Base-by-base conservation (phyloP, 2,797 vertebrate genomes). In the Chelonia mydas region DNA sequence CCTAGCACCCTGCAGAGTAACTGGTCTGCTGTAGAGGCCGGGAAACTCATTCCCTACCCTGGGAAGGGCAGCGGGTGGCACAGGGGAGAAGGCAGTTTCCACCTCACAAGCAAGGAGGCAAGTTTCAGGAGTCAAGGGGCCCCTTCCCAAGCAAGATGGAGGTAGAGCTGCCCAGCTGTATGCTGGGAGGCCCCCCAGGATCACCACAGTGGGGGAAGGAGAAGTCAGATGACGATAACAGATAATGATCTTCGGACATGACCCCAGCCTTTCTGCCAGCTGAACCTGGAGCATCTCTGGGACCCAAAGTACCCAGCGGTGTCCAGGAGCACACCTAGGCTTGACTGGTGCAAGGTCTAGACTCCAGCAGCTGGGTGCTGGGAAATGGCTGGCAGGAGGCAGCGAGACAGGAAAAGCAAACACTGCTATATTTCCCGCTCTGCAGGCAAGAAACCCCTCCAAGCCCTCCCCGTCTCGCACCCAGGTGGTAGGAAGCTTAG, bases 311-410 rank as follows among this genome's bases (percentile, higher is more conserved):
- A 33, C 33, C 59, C 59, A 61, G 57, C 12, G 6, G 12, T 59
- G 47, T 72, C 53, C 5, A 68, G 11, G 72, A 74, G 88, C 45
- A 2, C 11, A 11, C 86, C 51, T 9, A 80, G 28, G 19, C 54
- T 25, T 59, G 41, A 47, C 9, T 10, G 5, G 11, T 5, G 0
- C 83, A 5, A 87, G 17, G 78, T n/a, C 0, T 0, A 5, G 11
- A 3, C 3, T 0, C 1, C 37, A 12, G 89, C 76, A 57, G 61
- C 33, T 68, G 8, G 17, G 9, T n/a, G 65, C n/a, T 68, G 65
- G 31, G 65, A 33, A 68, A 37, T 11, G 17, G 9, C 65, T 68
- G n/a, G 65, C 1, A 3, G 33, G 65, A 68, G 17, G n/a, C 17
- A 68, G 17, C 1, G 15, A 65, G 31, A 33, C 59, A 33, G 59